Base-by-base conservation (phyloP, 1,140 invertebrate species). In the Drosophila auraria region DNA sequence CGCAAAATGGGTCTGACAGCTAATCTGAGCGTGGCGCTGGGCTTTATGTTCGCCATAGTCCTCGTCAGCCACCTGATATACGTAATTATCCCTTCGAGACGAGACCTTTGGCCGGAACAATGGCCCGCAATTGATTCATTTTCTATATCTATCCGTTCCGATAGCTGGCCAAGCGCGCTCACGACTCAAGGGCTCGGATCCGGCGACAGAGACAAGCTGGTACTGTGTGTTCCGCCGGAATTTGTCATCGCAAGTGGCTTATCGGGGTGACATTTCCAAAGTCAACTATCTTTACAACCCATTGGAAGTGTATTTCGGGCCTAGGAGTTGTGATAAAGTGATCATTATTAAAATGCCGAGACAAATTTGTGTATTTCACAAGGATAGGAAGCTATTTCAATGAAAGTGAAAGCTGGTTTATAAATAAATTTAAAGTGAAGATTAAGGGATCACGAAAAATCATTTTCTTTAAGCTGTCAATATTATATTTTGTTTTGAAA, bases 101-200 rank as follows among this genome's bases (percentile, higher is more conserved):
- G 11, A n/a, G 45, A 33, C 15, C 12, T 14, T 25, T 15, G 6
- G 20, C 15, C 33, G 20, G 17, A 44, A 50, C 38, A 53, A 60
- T 56, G 36, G n/a, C 7, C 47, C 49, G 38, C 50, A 72, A 82
- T 70, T 73, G 30, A 53, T 59, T 63, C 66, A 17, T 11, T 57
- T 57, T 11, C 54, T 12, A 40, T 57, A 57, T 77, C 45, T 77
- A 44, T 82, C 58, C 47, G 36, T 78, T 62, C 60, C 27, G 50
- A 54, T 89, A 90, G 86, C 69, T 90, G 72, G 87, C 82, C 17
- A 91, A 74, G 63, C 79, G 87, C 56, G 80, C 86, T 51, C 76
- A 90, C 68, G 63, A 82, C 45, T 77, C 79, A 9, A 57, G 25
- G 65, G 6, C 45, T 38, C 62, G 78, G 23, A 80, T 73, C 58